Conservation (phyloP, 2,797 vertebrate species). For the Ptychobarbus kaznakovi region DNA sequence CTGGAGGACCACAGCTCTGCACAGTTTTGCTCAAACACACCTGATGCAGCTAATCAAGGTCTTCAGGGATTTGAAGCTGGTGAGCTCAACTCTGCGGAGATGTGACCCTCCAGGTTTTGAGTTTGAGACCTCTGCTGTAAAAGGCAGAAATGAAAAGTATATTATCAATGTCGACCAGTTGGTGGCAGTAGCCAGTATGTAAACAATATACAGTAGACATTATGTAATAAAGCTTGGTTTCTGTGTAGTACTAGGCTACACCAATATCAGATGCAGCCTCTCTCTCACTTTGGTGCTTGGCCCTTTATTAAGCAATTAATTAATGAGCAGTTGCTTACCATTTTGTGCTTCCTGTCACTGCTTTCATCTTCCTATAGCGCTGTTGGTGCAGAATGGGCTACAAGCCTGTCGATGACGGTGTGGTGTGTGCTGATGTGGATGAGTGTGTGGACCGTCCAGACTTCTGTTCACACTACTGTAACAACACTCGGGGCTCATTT, state of each 20-base stretch:
- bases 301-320: neutral
- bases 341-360: neutral
- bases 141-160: neutral
- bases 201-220: neutral
- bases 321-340: neutral
- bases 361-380: constrained; percentile 64
- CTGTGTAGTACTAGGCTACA: too few relatives aligned
- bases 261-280: neutral
- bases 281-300: neutral
- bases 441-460: constrained; percentile 76
- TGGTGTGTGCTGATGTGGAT: constrained; percentile 76
- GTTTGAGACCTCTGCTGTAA: too few relatives aligned
- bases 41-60: too few relatives aligned
- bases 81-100: too few relatives aligned
- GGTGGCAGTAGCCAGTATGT: neutral
- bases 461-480: constrained; percentile 79
- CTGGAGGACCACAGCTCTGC: too few relatives aligned
- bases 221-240: neutral
- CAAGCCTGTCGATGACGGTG: constrained; percentile 64
- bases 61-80: too few relatives aligned
- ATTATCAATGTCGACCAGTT: neutral
- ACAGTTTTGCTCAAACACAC: too few relatives aligned
- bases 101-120: too few relatives aligned
- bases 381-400: constrained; percentile 82
- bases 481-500: constrained; percentile 82